Conservation (phyloP, 1,140 invertebrate genomes). For the Trachymyrmex septentrionalis region DNA sequence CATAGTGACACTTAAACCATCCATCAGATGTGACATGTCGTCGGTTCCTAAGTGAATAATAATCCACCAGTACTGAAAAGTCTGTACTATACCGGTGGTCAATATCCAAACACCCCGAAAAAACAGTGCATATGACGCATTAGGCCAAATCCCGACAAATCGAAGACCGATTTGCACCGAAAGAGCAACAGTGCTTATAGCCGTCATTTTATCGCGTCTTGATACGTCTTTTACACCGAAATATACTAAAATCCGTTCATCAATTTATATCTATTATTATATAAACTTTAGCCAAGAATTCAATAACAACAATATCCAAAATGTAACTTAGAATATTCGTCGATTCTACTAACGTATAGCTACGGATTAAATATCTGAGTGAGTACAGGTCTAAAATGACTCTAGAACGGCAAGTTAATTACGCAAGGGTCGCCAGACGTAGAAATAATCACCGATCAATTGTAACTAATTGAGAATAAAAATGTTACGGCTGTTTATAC, state of each 20-base stretch:
- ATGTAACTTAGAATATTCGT: neutral
- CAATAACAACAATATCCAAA: neutral
- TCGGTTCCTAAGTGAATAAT: neutral
- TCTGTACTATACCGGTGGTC: neutral
- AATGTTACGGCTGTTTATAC: neutral
- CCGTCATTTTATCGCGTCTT: neutral
- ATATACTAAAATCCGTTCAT: neutral
- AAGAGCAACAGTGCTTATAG: neutral
- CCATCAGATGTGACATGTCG: neutral
- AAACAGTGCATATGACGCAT: neutral
- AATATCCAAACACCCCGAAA: neutral
- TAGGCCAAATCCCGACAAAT: neutral
- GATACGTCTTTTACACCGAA: neutral
- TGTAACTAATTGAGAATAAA: neutral
- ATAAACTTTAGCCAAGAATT: neutral
- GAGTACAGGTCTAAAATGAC: slow-evolving; percentile 5
- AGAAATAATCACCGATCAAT: slow-evolving; percentile 49
- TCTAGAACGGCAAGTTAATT: slow-evolving; percentile 16
- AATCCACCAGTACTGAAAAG: neutral
- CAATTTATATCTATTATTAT: neutral
- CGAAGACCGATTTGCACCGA: neutral
- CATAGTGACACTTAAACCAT: neutral
- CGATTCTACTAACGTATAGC: neutral
- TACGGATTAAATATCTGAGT: neutral
- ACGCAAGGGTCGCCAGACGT: neutral